Conservation (phyloP, 2,113 vertebrate species). For the Syngnathus typhle region DNA sequence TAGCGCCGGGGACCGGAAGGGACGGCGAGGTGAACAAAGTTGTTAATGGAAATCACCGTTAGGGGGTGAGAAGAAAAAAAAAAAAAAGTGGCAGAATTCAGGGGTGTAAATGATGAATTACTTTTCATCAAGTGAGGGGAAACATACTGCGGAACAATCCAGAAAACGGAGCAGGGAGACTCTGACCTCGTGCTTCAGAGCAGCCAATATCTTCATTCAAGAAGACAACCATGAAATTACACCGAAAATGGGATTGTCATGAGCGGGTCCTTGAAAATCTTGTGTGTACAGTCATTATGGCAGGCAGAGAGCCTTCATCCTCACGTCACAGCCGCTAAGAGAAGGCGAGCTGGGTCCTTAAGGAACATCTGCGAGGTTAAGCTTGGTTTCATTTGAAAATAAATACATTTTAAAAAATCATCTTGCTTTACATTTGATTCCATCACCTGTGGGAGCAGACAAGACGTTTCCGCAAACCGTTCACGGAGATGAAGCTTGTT, state of each 20-base stretch:
- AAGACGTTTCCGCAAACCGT: not conserved
- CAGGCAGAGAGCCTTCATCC: conserved; percentile 97
- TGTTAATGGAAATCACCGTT: conserved; percentile 32
- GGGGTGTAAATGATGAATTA: conserved; percentile 99
- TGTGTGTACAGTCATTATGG: conserved; percentile 98
- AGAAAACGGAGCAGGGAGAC: conserved; percentile 94
- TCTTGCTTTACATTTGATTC: conserved; percentile 10
- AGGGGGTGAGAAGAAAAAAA: conserved; percentile 36
- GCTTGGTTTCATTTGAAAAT: conserved; percentile 27
- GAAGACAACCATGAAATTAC: conserved; percentile 99
- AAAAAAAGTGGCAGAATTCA: conserved; percentile 90
- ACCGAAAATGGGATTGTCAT: conserved; percentile 99
- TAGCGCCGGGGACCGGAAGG: conserved; percentile 73
- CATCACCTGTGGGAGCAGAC: conserved; percentile 5
- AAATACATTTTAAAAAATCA: conserved; percentile 19
- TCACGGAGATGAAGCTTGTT: not conserved
- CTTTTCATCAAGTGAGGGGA: conserved; percentile 99
- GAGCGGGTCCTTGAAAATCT: conserved; percentile 99
- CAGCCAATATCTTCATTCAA: conserved; percentile 99
- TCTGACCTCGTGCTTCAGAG: conserved; percentile 99
- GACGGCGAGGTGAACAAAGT: conserved; percentile 39
- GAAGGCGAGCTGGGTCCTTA: conserved; percentile 67
- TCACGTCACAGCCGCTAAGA: conserved; percentile 96
- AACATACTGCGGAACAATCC: conserved; percentile 99
- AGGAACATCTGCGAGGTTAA: conserved; percentile 45